Percentiles rank a stretch among this genome's conserved stretches.
phyloP scores from a whole-genome alignment of 2,888 invertebrate species.

The Dugesia japonica region DNA sequence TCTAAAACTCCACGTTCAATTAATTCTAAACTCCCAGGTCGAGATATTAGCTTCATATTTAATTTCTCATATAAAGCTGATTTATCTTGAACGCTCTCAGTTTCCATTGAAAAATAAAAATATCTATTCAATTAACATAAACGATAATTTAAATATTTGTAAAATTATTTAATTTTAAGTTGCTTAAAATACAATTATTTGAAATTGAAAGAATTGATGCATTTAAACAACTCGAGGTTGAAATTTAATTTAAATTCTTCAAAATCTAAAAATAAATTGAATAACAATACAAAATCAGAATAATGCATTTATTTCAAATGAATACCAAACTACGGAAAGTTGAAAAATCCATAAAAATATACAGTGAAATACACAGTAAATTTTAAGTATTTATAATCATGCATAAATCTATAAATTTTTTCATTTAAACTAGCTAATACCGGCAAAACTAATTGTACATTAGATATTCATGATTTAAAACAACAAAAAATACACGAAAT shows the following conservation, averaged over 20 bases:
- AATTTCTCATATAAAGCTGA: slow-evolving; percentile 26
- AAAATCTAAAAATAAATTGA: not conserved
- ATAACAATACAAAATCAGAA: not conserved
- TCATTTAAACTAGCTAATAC: not conserved
- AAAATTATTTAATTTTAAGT: not conserved
- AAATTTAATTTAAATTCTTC: not conserved
- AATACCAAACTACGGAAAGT: not conserved
- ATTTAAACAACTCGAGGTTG: slow-evolving; percentile 7
- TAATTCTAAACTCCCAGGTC: slow-evolving; percentile 34
- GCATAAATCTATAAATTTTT: not conserved
- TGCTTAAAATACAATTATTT: not conserved
- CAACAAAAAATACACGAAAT: not conserved
- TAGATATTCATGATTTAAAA: not conserved
- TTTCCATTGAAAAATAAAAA: not conserved
- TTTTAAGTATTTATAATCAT: not conserved
- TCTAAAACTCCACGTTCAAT: slow-evolving; percentile 30
- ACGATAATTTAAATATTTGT: not conserved
- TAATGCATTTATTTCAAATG: not conserved
- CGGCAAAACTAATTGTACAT: not conserved
- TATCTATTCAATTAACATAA: too few relatives aligned
- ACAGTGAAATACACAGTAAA: not conserved
- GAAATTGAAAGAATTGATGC: not conserved
- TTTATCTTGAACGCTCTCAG: not conserved
- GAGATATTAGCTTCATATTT: slow-evolving; percentile 26
- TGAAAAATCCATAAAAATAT: slow-evolving; percentile 4